A percentile compares a stretch with the other conserved stretches of the same genome.
These are phyloP conservation scores for Lepidurus apus DNA, from an alignment of 1,140 invertebrate genomes.

Conservation along the genomic window DNA sequence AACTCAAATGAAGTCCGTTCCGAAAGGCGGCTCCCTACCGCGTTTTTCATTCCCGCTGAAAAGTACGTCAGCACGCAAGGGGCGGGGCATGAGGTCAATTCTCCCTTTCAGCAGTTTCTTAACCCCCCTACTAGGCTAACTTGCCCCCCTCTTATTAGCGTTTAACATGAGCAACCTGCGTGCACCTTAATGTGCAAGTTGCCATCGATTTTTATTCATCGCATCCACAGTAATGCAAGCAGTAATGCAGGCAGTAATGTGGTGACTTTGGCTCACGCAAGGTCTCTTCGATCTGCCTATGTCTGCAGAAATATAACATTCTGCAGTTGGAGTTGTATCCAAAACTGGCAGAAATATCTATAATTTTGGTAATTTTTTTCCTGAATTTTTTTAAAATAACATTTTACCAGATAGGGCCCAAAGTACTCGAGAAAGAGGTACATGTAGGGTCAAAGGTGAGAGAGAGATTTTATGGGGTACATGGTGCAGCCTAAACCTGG, in stretches of 20 bases:
- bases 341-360: too few species aligned
- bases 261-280: too few species aligned
- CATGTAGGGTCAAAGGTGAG: too few species aligned
- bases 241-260: neutral
- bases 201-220: neutral
- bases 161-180: neutral
- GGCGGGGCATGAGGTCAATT: neutral
- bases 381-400: too few species aligned
- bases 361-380: too few species aligned
- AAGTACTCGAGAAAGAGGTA: too few species aligned
- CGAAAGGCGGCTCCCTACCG: neutral
- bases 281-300: too few species aligned
- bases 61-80: neutral
- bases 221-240: neutral
- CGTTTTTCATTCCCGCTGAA: neutral
- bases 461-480: too few species aligned
- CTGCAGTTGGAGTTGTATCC: too few species aligned
- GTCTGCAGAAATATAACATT: too few species aligned
- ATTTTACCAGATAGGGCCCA: too few species aligned
- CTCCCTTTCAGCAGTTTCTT: neutral
- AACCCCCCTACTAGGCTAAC: neutral
- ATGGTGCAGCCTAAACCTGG: too few species aligned
- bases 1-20: neutral
- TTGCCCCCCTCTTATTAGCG: neutral
- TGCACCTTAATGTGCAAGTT: neutral